Conservation (phyloP, 1,140 invertebrate species). For the Aphis craccivora region DNA sequence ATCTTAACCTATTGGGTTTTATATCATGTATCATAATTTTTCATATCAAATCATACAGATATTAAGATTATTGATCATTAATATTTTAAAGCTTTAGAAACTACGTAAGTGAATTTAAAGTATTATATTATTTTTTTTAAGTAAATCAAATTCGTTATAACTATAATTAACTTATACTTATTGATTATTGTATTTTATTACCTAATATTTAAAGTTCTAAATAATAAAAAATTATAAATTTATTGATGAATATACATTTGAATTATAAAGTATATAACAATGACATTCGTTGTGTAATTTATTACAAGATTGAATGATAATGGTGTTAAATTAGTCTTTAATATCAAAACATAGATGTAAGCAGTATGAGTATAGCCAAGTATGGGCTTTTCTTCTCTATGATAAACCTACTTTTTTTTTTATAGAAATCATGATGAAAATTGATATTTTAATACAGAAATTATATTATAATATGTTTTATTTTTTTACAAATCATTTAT, state of each 20-base stretch:
- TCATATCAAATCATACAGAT: neutral
- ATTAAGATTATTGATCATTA: neutral
- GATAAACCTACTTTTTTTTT: neutral
- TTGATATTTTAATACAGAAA: neutral
- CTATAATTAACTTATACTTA: too few species aligned
- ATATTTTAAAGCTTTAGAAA: neutral
- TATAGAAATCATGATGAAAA: neutral
- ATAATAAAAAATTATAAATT: neutral
- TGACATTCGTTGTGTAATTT: too few species aligned
- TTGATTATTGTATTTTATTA: neutral
- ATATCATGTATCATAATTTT: too few species aligned
- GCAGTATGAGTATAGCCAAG: neutral
- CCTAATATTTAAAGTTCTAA: neutral
- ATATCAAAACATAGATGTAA: neutral
- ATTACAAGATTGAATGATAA: too few species aligned
- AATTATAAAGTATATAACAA: neutral
- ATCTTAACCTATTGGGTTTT: neutral
- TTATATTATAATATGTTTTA: neutral
- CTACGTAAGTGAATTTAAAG: neutral
- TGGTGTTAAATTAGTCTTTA: too few species aligned
- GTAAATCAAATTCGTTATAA: neutral
- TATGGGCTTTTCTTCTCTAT: too few species aligned
- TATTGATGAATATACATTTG: neutral
- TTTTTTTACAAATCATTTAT: constrained; percentile 20
- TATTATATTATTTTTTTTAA: neutral